phyloP scores from a whole-genome alignment of 1,140 invertebrate species.

The Euborellia annulipes region DNA sequence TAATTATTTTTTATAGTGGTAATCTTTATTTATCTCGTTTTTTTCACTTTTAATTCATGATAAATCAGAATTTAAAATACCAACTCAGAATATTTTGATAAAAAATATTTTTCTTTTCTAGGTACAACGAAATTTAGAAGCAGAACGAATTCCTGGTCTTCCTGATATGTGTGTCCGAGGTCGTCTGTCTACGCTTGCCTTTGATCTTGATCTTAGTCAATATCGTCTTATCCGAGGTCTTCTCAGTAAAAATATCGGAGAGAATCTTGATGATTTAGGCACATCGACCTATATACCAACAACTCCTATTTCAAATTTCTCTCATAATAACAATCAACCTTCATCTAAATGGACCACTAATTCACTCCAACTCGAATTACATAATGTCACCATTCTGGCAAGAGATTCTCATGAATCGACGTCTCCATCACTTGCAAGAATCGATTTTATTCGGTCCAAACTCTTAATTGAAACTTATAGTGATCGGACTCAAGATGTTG shows the following conservation, averaged over 20 bases:
- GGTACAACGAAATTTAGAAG: constrained; percentile 2
- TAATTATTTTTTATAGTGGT: too few relatives aligned
- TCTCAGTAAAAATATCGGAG: constrained; percentile 82
- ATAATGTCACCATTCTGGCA: constrained; percentile 71
- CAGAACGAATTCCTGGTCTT: constrained; percentile 32
- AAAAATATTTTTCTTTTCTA: neutral
- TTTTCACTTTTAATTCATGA: too few relatives aligned
- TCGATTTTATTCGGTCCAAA: constrained; percentile 84
- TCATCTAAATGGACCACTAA: constrained; percentile 45
- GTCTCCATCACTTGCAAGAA: constrained; percentile 49
- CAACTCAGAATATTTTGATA: too few relatives aligned
- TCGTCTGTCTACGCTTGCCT: constrained; percentile 68
- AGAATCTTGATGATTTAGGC: constrained; percentile 56
- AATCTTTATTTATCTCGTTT: too few relatives aligned
- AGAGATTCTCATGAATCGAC: constrained; percentile 30
- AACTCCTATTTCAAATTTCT: neutral
- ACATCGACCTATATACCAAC: neutral
- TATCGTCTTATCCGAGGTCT: constrained; percentile 80
- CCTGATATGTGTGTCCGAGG: constrained; percentile 78
- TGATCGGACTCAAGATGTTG: constrained; percentile 79
- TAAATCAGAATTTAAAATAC: too few relatives aligned
- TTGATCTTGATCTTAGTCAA: constrained; percentile 65
- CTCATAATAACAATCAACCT: neutral
- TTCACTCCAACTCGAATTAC: constrained; percentile 66
- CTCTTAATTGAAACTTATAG: constrained; percentile 71